Base-by-base conservation (phyloP, 2,888 invertebrate species). In the Cylloceria caligata region DNA sequence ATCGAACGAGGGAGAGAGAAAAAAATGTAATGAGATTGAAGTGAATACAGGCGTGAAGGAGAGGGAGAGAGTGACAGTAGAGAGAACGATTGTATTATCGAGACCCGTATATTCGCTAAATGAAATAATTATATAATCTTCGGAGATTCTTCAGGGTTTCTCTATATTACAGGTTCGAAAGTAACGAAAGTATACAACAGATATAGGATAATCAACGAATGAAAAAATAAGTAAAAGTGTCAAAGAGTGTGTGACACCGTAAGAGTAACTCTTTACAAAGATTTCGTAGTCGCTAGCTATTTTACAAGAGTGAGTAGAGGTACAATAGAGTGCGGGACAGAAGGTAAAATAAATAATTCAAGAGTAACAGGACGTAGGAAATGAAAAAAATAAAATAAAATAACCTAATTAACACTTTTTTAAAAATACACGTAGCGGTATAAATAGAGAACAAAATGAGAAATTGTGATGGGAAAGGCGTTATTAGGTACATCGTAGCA, bases 401-500 rank as follows among this genome's bases (percentile, higher is more conserved):
- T 72, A 47, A 16, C 62, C 19, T 55, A 45, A 73, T 79, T 65
- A 52, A 64, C n/a, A n/a, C n/a, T n/a, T n/a, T n/a, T n/a, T n/a
- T n/a, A 62, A 24, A 49, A 74, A 76, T 24, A 57, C 64, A 67
- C 45, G 78, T 39, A 72, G 65, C 36, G 67, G 55, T 67, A 84
- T 77, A 81, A 57, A 71, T 80, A 83, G 60, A 77, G 64, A 81
- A 52, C 49, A 80, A 57, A 77, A 78, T 19, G 67, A 78, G 64
- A 83, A 83, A 78, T 69, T 78, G 69, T 75, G 80, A 83, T 62
- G 74, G 80, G 42, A 82, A 84, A 83, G 68, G 74, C 49, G 81
- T 85, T 83, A 85, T 88, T 87, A 89, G 89, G 89, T 89, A 89
- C 89, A 88, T 88, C 83, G 87, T 86, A 87, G 88, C 87, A 85